These are phyloP conservation scores for Exocentrus adspersus DNA, from an alignment of 2,888 invertebrate genomes.

Conservation along the genomic window DNA sequence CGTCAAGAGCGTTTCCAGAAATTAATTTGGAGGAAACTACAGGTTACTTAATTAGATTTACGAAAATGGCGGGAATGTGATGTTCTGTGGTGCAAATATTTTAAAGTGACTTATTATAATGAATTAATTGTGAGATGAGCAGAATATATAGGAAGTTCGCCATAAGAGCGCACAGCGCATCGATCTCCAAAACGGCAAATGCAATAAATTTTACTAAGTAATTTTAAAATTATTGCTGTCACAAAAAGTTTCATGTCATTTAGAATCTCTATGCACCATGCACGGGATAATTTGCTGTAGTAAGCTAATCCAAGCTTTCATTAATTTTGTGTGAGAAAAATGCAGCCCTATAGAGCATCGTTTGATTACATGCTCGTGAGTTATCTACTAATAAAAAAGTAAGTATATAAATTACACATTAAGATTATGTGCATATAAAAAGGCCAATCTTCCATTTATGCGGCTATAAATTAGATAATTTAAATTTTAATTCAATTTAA, in stretches of 20 bases:
- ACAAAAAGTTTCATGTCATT: no score
- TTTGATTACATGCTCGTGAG: neutral
- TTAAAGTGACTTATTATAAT: neutral
- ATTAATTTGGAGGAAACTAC: slow-evolving; percentile 3
- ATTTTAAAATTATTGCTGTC: no score
- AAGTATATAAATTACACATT: slow-evolving; percentile 18
- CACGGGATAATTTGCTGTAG: no score
- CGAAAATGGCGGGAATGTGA: neutral
- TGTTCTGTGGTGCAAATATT: no score
- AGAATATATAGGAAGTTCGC: no score
- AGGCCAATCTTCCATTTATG: slow-evolving; percentile 41
- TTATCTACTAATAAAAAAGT: neutral
- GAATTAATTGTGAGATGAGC: no score
- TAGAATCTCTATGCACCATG: no score
- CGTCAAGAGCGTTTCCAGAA: slow-evolving; percentile 10
- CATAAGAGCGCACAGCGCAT: no score
- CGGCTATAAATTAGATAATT: slow-evolving; percentile 28
- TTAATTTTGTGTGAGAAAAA: no score
- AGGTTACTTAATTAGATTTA: slow-evolving; percentile 6
- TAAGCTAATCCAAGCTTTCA: no score
- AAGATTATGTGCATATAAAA: slow-evolving; percentile 31
- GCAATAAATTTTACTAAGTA: no score
- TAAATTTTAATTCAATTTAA: slow-evolving; percentile 16
- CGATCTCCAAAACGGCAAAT: no score
- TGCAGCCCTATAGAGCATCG: neutral